Percentiles rank a stretch among this genome's conserved stretches.
phyloP scores from a whole-genome alignment of 2,888 invertebrate species.

The Zootermopsis nevadensis region DNA sequence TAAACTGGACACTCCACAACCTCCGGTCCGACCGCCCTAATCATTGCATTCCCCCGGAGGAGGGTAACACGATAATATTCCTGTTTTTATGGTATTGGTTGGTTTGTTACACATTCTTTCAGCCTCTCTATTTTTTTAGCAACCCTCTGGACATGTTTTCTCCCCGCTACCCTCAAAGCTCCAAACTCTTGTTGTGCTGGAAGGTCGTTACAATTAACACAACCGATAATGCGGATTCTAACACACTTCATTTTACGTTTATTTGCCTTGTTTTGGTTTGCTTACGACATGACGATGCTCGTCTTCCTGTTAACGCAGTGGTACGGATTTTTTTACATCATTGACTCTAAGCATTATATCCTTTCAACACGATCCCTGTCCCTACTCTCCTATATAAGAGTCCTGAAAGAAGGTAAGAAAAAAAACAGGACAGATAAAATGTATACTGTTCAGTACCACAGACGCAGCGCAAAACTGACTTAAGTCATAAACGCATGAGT shows the following conservation, averaged over 20 bases:
- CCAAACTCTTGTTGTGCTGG: not conserved
- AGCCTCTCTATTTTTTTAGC: constrained; percentile 1
- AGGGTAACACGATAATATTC: not conserved
- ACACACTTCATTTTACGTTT: not conserved
- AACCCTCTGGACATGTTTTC: not conserved
- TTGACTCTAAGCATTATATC: not conserved
- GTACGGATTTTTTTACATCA: not conserved
- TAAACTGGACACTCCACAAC: constrained; percentile 5
- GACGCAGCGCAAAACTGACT: too few species aligned
- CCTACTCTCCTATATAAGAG: not conserved
- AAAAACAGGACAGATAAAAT: too few species aligned
- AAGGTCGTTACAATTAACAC: not conserved
- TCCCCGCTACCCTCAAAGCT: not conserved
- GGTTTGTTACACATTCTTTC: constrained; percentile 3
- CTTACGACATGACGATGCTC: not conserved
- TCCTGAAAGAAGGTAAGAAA: too few species aligned
- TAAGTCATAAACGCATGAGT: too few species aligned
- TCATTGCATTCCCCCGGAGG: constrained; percentile 4
- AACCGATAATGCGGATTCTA: not conserved
- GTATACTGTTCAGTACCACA: too few species aligned
- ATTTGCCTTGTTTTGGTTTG: not conserved
- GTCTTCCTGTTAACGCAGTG: not conserved
- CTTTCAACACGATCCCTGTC: not conserved
- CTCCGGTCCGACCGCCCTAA: not conserved
- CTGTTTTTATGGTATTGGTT: not conserved